phyloP scores from a whole-genome alignment of 2,113 vertebrate genomes.

The Cichladusa arquata region DNA sequence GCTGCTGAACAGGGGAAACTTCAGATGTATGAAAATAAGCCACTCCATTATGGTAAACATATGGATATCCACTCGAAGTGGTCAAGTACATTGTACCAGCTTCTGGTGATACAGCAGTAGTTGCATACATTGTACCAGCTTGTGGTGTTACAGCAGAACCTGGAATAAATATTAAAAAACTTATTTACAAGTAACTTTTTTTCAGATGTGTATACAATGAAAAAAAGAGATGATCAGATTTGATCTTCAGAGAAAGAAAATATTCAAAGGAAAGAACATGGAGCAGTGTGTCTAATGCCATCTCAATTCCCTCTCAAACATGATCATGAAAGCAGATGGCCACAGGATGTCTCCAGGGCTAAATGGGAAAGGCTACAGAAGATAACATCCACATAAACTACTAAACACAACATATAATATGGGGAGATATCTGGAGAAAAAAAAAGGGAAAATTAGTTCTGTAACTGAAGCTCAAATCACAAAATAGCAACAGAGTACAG shows the following conservation, averaged over 20 bases:
- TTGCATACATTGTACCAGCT: constrained; percentile 77
- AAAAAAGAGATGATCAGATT: not conserved
- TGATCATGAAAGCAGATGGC: not conserved
- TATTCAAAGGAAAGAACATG: not conserved
- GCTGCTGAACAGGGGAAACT: constrained; percentile 64
- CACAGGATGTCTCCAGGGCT: not conserved
- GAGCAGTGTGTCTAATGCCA: not conserved
- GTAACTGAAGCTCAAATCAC: not conserved
- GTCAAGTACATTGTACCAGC: constrained; percentile 79
- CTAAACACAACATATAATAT: not conserved
- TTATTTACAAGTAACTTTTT: not conserved
- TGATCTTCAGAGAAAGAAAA: not conserved
- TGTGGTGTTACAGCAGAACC: constrained; percentile 70
- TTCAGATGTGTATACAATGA: not conserved
- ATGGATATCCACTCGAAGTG: constrained; percentile 84
- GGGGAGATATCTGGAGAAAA: not conserved
- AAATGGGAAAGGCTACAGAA: not conserved
- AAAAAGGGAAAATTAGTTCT: not conserved
- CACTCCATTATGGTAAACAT: constrained; percentile 85
- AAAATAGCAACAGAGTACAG: not conserved
- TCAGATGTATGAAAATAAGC: constrained; percentile 85
- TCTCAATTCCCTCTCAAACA: not conserved
- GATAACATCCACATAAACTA: not conserved
- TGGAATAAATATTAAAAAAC: constrained; percentile 29
- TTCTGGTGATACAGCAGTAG: constrained; percentile 66